phyloP scores from a whole-genome alignment of 2,888 invertebrate species.

The Tetragnatha montana region DNA sequence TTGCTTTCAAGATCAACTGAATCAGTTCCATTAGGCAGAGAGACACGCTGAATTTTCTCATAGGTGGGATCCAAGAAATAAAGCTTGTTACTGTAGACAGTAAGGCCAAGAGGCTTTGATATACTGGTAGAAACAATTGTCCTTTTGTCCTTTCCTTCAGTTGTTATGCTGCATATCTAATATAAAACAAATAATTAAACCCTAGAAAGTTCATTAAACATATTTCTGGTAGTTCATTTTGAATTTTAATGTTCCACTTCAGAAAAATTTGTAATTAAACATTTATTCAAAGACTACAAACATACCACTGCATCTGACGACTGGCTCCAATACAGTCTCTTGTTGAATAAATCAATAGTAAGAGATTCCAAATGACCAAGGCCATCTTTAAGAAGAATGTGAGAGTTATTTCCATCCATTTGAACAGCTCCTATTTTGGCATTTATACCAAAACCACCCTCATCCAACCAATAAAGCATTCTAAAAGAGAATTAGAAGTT shows the following conservation, averaged over 20 bases:
- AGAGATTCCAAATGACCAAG: slow-evolving; percentile 86
- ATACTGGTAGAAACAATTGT: slow-evolving; percentile 84
- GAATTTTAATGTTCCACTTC: background rate
- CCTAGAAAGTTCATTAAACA: background rate
- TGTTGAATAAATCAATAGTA: slow-evolving; percentile 85
- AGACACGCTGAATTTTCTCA: slow-evolving; percentile 91
- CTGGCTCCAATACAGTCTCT: slow-evolving; percentile 89
- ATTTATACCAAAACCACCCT: slow-evolving; percentile 90
- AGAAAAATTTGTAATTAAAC: background rate
- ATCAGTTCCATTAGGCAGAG: slow-evolving; percentile 87
- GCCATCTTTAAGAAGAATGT: slow-evolving; percentile 82
- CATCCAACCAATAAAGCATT: slow-evolving; percentile 96
- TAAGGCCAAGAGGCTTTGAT: slow-evolving; percentile 86
- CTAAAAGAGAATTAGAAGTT: slow-evolving; percentile 76
- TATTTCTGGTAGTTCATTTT: background rate
- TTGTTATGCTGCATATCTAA: slow-evolving; percentile 65
- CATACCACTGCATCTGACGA: slow-evolving; percentile 77
- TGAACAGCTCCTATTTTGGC: slow-evolving; percentile 89
- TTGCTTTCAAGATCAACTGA: slow-evolving; percentile 91
- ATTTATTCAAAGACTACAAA: too few species aligned
- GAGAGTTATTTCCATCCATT: slow-evolving; percentile 92
- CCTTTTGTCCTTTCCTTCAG: slow-evolving; percentile 82
- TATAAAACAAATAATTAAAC: background rate
- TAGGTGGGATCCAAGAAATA: slow-evolving; percentile 92
- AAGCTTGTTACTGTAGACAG: slow-evolving; percentile 86